phyloP scores from a whole-genome alignment of 92 coral and sea anemone species.

The Paramuricea clavata region DNA sequence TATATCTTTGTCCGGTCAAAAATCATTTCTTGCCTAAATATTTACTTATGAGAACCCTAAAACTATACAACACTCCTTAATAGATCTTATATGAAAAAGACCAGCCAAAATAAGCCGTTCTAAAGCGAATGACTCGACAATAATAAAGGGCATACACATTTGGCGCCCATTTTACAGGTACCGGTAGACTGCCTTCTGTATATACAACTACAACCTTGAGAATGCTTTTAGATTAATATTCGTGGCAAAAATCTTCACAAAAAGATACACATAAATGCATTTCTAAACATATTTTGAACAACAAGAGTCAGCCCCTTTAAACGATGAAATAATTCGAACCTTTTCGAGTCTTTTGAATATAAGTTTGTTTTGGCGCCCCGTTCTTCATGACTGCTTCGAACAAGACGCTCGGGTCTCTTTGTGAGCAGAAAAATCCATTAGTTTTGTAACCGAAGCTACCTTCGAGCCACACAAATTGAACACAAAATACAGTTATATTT shows the following conservation, averaged over 20 bases:
- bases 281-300: neutral
- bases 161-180: conserved; percentile 36
- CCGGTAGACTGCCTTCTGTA: conserved; percentile 16
- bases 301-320: neutral
- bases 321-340: neutral
- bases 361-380: neutral
- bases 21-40: neutral
- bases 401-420: neutral
- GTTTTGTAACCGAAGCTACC: neutral
- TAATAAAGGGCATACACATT: neutral
- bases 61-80: neutral
- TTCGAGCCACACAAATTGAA: neutral
- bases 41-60: neutral
- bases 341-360: neutral
- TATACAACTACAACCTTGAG: conserved; percentile 15
- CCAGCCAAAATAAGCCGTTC: neutral
- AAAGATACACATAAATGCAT: neutral
- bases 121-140: neutral
- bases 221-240: neutral
- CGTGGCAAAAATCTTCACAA: neutral
- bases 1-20: neutral
- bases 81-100: neutral
- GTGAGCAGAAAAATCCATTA: neutral
- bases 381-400: conserved; percentile 8
- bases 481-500: neutral